A percentile compares a stretch with the other conserved stretches of the same genome.
Conservation (phyloP, 2,113 vertebrate species). For the Vulpes vulpes region DNA sequence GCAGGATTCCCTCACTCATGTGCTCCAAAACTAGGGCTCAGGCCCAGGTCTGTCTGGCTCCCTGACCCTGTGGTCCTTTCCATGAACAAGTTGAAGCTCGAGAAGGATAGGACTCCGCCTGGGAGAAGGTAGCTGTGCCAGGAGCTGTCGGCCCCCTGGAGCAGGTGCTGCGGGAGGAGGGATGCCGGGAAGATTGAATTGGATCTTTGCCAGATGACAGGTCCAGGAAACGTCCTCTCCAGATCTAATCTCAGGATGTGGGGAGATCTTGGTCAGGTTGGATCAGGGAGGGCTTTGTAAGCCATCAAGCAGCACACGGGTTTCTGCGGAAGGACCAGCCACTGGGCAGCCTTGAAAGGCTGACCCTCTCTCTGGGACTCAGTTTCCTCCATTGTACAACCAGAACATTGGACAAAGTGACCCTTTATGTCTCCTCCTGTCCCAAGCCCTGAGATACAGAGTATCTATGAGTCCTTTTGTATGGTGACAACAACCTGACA, state of each 20-base stretch:
- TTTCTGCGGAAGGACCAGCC: neutral
- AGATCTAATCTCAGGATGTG: neutral
- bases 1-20: neutral
- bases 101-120: neutral
- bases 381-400: neutral
- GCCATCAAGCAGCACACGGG: neutral
- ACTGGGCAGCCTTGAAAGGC: neutral
- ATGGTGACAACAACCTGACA: neutral
- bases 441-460: neutral
- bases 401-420: neutral
- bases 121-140: conserved; percentile 39
- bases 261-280: fast-evolving
- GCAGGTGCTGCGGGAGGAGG: fast-evolving
- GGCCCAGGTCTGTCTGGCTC: neutral
- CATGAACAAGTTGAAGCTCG: neutral
- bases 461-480: neutral
- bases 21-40: neutral
- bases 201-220: neutral
- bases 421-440: neutral
- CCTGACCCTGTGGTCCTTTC: neutral
- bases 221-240: neutral
- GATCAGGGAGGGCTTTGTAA: neutral
- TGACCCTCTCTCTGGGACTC: neutral
- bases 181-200: fast-evolving
- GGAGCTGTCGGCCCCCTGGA: neutral